Evolutionary conservation across 2,113 vertebrate species (phyloP), one percentile per base, ranked within the genome.

Genomic region (Leptocoma aspasia): DNA sequence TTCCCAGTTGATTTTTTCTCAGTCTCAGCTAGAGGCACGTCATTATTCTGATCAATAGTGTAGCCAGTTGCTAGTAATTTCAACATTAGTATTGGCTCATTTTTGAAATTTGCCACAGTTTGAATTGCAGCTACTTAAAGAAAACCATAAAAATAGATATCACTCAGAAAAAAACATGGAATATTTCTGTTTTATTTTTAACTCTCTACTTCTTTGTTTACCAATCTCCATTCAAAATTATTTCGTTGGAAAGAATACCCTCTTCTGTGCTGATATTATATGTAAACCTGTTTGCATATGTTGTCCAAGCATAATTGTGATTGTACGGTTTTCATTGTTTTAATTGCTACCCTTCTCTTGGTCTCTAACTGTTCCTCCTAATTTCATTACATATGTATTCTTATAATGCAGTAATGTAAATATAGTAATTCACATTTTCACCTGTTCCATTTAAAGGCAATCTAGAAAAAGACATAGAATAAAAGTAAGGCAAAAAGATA

Each of bases 11-110:
- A 45, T 93, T 82, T 91, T 84, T 82, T 69, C 87, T 90, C 66
- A 59, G 82, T 64, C 82, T 84, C 49, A 60, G 73, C 60, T 81
- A 82, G 52, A 92, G 68, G 73, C 42, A 19, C 35, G 16, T 73
- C 41, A 30, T 90, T 92, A 60, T 42, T 88, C 72, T 78, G 71
- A 86, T 94, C 90, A 94, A 92, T 89, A 76, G n/a, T 20, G 64
- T 64, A 77, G 71, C 57, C 73, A 23, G 37, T 86, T 33, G 1
- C 45, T 42, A 41, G 42, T 72, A 60, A 73, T 88, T 90, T 61
- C 76, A 54, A 11, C 75, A 30, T 70, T n/a, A 70, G n/a, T 50
- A 77, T 64, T 50, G 80, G 37, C 54, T 66, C 49, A 22, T 8
- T 82, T 89, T 68, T 20, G 9, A 73, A 47, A 71, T 80, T 56